A percentile compares a stretch with the other conserved stretches of the same genome.
Evolutionary conservation across 92 coral and sea anemone genomes (phyloP).

Genomic region (Bergia puertoricense): DNA sequence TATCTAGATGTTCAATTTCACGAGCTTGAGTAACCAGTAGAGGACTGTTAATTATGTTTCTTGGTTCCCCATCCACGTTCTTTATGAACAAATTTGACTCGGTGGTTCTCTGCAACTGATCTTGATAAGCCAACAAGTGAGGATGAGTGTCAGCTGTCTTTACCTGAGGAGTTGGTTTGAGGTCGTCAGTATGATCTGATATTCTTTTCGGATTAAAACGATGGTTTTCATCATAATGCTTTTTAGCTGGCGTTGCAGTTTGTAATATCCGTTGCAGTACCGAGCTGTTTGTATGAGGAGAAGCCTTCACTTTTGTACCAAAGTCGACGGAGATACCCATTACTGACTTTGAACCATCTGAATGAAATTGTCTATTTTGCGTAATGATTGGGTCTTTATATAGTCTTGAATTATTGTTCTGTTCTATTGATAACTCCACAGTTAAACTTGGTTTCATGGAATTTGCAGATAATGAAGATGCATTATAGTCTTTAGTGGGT

Average conservation of each 20-base stretch:
- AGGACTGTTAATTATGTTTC: not conserved
- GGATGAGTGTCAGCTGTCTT: not conserved
- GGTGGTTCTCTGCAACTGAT: not conserved
- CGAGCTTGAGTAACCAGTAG: not conserved
- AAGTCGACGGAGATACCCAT: not conserved
- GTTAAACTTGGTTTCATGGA: not conserved
- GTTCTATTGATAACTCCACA: not conserved
- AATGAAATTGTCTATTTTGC: not conserved
- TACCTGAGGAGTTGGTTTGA: not conserved
- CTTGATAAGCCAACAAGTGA: not conserved
- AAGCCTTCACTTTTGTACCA: not conserved
- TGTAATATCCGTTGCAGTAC: not conserved
- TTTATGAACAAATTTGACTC: not conserved
- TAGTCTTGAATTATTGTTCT: not conserved
- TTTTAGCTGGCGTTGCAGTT: slow-evolving; percentile 6
- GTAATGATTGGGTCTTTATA: not conserved
- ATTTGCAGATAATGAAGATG: not conserved
- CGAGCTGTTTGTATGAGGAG: not conserved
- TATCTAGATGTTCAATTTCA: not conserved
- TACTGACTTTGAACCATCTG: not conserved
- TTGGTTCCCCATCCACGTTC: not conserved
- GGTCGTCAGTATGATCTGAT: not conserved
- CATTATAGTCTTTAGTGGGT: not conserved
- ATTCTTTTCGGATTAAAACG: not conserved
- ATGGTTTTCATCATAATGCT: not conserved